Evolutionary conservation across 2,797 vertebrate species (phyloP).

Genomic region (Scolopax rusticola): DNA sequence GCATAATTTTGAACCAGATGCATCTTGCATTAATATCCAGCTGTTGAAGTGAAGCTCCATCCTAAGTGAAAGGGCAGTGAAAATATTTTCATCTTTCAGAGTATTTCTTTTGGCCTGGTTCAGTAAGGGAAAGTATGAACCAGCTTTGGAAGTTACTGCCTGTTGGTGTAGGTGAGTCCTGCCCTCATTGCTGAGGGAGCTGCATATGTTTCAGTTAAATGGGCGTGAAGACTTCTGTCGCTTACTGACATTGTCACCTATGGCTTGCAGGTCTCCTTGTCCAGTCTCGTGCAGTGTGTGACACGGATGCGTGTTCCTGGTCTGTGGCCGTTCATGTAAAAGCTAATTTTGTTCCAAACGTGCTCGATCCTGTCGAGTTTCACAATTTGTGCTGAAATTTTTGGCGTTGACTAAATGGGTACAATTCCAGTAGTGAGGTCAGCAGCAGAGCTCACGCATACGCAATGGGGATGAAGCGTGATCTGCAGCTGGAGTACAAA

Average conservation of each 20-base stretch:
- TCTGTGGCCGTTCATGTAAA: background rate
- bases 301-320: background rate
- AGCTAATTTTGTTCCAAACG: background rate
- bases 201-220: background rate
- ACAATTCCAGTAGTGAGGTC: slow-evolving; percentile 36
- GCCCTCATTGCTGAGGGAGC: background rate
- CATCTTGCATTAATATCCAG: background rate
- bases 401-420: background rate
- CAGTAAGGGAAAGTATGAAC: slow-evolving; percentile 25
- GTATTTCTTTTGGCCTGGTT: slow-evolving; percentile 58
- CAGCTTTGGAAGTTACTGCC: background rate
- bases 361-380: background rate
- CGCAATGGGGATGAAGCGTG: background rate
- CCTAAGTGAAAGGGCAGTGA: background rate
- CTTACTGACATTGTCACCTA: background rate
- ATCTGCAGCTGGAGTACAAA: background rate
- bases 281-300: background rate
- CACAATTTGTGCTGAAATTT: slow-evolving; percentile 14
- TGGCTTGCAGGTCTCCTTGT: background rate
- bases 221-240: background rate
- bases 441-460: background rate
- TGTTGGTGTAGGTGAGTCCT: background rate
- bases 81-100: slow-evolving; percentile 59
- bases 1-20: background rate
- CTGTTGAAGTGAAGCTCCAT: background rate